Evolutionary conservation across 2,113 vertebrate species (phyloP), one percentile per base, ranked within the genome.

Genomic region (Lutjanus erythropterus): DNA sequence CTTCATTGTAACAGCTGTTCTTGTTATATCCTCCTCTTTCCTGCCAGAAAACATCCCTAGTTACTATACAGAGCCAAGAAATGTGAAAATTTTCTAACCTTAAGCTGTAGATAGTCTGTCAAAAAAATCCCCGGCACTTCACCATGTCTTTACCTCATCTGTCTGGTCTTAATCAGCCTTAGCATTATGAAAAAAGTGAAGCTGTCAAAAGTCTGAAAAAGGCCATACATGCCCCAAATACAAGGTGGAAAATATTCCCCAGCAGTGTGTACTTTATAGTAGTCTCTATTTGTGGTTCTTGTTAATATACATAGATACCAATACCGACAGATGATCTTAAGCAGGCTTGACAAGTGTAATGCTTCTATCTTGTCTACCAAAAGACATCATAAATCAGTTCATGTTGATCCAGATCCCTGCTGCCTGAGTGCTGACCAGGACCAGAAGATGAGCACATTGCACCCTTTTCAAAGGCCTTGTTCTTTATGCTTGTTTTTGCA

Each of bases 161-260:
- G 3, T 46, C 37, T 67, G 37, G 12, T 47, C 52, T 25, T 55
- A 19, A 72, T 53, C 37, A 41, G 16, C 35, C n/a, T 21, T 4
- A 15, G 11, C 16, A 27, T 7, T 9, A 14, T 42, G 42, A 33
- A 58, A 31, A 49, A 52, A 42, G 52, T 56, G 42, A 58, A 31
- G 41, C 42, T 67, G 62, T 72, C 62, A 70, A 12, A 58, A 4
- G 41, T 71, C 66, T 75, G 60, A 82, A 16, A 31, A 60, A 65
- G 59, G 15, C 68, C 53, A 61, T 16, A 9, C 44, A 27, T 53
- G 42, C 33, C n/a, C 27, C 39, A 35, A 41, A 78, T 53, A 53
- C 23, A 55, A 42, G 50, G 35, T 12, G 41, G 71, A 52, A 78
- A 71, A 49, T 58, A 44, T 42, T 74, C 16, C 27, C 7, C n/a